These are phyloP conservation scores for Protonemura montana DNA, from an alignment of 2,888 invertebrate genomes.

Conservation along the genomic window DNA sequence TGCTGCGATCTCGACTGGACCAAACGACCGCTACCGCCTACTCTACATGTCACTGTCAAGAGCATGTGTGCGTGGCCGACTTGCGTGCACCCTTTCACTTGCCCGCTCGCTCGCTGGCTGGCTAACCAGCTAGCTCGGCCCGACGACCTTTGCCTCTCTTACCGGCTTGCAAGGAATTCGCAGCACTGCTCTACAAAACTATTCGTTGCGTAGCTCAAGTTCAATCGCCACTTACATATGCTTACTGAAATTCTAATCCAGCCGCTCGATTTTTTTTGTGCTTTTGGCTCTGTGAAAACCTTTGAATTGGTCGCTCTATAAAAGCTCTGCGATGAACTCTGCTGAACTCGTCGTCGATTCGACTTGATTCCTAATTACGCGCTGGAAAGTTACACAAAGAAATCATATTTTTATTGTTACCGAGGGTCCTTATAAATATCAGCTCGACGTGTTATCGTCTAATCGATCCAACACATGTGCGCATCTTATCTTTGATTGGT, in stretches of 20 bases:
- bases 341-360: neutral
- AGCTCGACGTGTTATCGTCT: neutral
- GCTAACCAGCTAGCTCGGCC: neutral
- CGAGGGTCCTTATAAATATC: neutral
- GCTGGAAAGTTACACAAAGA: neutral
- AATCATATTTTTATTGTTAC: neutral
- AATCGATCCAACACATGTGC: neutral
- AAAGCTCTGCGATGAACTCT: neutral
- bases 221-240: neutral
- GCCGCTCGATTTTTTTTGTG: neutral
- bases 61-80: neutral
- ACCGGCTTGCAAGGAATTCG: neutral
- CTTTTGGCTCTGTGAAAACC: neutral
- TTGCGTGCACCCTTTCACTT: neutral
- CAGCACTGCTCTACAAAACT: neutral
- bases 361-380: neutral
- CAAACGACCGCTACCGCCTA: neutral
- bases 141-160: neutral
- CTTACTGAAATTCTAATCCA: neutral
- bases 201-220: neutral
- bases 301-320: neutral
- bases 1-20: neutral
- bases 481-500: neutral
- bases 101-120: neutral
- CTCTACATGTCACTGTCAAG: slow-evolving; percentile 18